Percentiles rank a stretch among this genome's conserved stretches.
Evolutionary conservation across 2,797 vertebrate genomes (phyloP).

Genomic region (Denticeps clupeoides): DNA sequence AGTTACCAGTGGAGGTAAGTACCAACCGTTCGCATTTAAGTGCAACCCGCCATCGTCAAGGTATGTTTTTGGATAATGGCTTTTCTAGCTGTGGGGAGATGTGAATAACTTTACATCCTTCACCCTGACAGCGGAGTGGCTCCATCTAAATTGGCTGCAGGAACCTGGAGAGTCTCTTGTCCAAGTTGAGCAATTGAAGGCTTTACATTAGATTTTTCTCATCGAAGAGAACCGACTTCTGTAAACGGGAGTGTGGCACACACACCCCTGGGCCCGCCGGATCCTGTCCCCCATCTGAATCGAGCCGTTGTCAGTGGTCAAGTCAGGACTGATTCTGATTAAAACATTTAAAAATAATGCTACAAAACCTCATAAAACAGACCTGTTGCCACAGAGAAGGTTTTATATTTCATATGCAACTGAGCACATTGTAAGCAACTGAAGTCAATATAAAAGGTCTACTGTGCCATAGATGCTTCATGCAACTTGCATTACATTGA

Average conservation of each 20-base stretch:
- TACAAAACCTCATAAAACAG: no score
- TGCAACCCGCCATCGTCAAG: slow-evolving; percentile 14
- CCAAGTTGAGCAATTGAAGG: slow-evolving; percentile 22
- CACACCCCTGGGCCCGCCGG: slow-evolving; percentile 27
- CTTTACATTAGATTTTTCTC: slow-evolving; percentile 39
- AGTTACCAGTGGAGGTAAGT: slow-evolving; percentile 16
- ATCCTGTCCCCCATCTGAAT: no score
- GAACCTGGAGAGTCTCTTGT: slow-evolving; percentile 1
- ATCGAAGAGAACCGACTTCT: slow-evolving; percentile 38
- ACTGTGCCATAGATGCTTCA: no score
- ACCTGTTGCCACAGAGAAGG: no score
- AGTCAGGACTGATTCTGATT: no score
- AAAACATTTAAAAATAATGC: no score
- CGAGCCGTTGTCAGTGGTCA: no score
- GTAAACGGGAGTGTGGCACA: slow-evolving; percentile 37
- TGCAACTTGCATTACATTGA: no score
- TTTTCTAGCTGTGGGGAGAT: slow-evolving; percentile 41
- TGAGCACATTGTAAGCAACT: no score
- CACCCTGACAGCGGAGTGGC: slow-evolving; percentile 13
- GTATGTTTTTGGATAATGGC: slow-evolving; percentile 45
- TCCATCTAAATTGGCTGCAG: not conserved
- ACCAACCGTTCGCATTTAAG: slow-evolving; percentile 14
- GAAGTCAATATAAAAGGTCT: no score
- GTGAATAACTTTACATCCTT: slow-evolving; percentile 27
- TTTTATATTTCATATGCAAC: no score